Evolutionary conservation across 1,140 invertebrate species (phyloP), one percentile per base, ranked within the genome.

Genomic region (Palaemon carinicauda): DNA sequence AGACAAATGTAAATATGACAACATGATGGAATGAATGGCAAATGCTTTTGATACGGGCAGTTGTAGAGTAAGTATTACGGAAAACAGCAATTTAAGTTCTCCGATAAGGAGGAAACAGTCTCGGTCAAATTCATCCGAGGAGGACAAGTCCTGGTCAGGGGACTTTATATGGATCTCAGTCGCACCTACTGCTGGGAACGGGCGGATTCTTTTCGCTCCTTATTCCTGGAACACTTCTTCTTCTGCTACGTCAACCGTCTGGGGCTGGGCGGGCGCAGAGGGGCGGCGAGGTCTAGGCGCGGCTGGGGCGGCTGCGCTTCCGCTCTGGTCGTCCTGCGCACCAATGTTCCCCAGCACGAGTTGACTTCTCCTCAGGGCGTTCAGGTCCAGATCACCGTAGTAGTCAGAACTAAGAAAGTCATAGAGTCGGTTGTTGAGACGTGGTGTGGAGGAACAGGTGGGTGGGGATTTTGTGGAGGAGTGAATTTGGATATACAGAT

Each of bases 331-430:
- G 33, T 75, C 29, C n/a, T 27, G 65, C 3, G 24, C 29, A 33
- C 73, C 73, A 0, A 75, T 3, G n/a, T 75, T 69, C 5, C 52
- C 82, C 31, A 85, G 60, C 14, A 85, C 33, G 14, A 85, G 74
- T 56, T 85, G 74, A 21, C 82, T 85, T 41, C 27, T 97, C 92
- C 96, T 95, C 93, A 97, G 96, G 92, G 94, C 94, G 94, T 97
- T 97, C 92, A 97, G 93, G 93, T 97, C 96, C 94, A 97, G 92
- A 92, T 97, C 96, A 89, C 97, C 97, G 91, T 98, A 98, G 94
- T 98, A 98, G 94, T 98, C 96, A 94, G 97, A 96, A 94, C 97
- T 91, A 79, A 65, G 77, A 54, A 17, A 56, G 74, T 78, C 82
- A 27, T 53, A 82, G 1, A 33, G 80, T 82, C 65, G 15, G 3